Percentiles rank a stretch among this genome's conserved stretches.
These are phyloP conservation scores for Isotomurus palustris DNA, from an alignment of 2,888 invertebrate genomes.

Conservation along the genomic window DNA sequence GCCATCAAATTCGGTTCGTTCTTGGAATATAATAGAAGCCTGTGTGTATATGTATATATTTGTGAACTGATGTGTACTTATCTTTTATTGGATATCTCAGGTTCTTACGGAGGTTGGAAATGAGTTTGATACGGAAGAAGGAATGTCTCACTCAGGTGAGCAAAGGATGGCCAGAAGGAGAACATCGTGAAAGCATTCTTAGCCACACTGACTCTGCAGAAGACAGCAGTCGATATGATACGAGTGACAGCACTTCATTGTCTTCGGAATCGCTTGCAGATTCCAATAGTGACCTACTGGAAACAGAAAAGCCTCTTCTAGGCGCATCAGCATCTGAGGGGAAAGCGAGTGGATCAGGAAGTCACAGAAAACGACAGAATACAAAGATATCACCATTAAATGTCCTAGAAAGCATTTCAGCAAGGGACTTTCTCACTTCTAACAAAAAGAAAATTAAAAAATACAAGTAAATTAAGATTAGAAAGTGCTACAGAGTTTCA, in stretches of 20 bases:
- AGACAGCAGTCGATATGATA: constrained; percentile 37
- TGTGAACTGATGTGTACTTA: too few relatives aligned
- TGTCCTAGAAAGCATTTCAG: constrained; percentile 29
- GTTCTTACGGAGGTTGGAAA: constrained; percentile 66
- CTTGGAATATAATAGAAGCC: too few relatives aligned
- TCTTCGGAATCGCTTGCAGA: constrained; percentile 7
- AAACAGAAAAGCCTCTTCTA: constrained; percentile 28
- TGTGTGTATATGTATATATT: too few relatives aligned
- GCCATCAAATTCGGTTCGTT: constrained; percentile 68
- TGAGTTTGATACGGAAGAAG: constrained; percentile 60
- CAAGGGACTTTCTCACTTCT: constrained; percentile 26
- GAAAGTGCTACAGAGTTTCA: too few relatives aligned
- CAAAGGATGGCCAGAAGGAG: constrained; percentile 5
- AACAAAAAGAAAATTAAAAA: constrained; percentile 24
- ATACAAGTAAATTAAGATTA: constrained; percentile 24
- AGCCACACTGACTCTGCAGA: constrained; percentile 29
- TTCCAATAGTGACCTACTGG: constrained; percentile 5
- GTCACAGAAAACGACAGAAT: constrained; percentile 7
- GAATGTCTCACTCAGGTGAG: constrained; percentile 37
- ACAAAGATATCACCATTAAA: constrained; percentile 20
- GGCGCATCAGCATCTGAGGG: constrained; percentile 17
- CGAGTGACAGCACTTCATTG: constrained; percentile 31
- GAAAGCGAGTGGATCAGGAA: background rate
- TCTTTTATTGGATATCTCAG: too few relatives aligned
- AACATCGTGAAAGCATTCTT: constrained; percentile 27